These are phyloP conservation scores for Anguilla megastoma DNA, from an alignment of 2,797 vertebrate species.

Conservation along the genomic window DNA sequence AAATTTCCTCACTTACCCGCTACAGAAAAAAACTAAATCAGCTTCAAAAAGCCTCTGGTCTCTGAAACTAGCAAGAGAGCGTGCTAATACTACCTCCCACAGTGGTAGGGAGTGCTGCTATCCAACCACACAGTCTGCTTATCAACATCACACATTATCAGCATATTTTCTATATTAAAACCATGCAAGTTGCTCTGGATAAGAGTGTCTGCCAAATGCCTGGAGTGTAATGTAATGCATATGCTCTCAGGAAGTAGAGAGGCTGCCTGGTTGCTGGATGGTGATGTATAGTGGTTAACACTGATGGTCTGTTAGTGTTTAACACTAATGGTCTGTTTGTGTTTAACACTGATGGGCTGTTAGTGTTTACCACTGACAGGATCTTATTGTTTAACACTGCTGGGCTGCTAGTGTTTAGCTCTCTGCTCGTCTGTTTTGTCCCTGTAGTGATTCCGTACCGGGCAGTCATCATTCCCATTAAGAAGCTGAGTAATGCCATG, in stretches of 20 bases:
- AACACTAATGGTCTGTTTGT: not conserved
- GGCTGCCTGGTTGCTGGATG: no score
- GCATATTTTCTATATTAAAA: no score
- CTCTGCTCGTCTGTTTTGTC: conserved; percentile 27
- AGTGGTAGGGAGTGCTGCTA: no score
- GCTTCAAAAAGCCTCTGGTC: not conserved
- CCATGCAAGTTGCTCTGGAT: no score
- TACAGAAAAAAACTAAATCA: not conserved
- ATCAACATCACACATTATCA: no score
- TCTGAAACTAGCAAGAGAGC: not conserved
- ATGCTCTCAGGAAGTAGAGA: no score
- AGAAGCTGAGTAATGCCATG: conserved; percentile 95
- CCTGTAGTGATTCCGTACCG: conserved; percentile 89
- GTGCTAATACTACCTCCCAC: no score
- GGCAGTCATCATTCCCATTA: conserved; percentile 93
- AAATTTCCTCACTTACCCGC: not conserved
- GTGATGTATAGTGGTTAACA: not conserved
- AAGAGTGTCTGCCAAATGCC: no score
- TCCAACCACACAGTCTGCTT: no score
- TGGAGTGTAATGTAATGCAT: no score
- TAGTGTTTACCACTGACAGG: not conserved
- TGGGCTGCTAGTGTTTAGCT: not conserved
- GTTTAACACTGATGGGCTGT: not conserved
- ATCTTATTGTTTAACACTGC: not conserved
- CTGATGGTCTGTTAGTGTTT: not conserved